Evolutionary conservation across 2,113 vertebrate genomes (phyloP).

Genomic region (Seriola quinqueradiata): DNA sequence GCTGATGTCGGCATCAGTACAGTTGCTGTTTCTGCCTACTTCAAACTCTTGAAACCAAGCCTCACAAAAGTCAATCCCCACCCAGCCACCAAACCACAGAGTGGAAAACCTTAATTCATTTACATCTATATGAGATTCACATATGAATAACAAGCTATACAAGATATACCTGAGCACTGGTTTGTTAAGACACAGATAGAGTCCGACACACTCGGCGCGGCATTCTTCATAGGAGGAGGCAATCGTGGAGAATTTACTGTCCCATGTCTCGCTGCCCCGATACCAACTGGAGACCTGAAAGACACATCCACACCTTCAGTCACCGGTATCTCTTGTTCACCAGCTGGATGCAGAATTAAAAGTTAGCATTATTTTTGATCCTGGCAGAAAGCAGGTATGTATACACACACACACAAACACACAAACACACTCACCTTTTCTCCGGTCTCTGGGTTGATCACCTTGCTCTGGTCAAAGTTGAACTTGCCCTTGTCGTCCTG

Average conservation of each 20-base stretch:
- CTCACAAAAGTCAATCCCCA: not conserved
- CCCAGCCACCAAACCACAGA: not conserved
- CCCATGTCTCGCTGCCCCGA: conserved; percentile 91
- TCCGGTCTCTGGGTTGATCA: conserved; percentile 90
- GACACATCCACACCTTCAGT: not conserved
- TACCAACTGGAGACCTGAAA: conserved; percentile 92
- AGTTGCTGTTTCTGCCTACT: not conserved
- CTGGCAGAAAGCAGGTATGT: not conserved
- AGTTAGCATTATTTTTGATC: not conserved
- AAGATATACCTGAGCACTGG: conserved; percentile 85
- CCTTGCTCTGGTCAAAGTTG: conserved; percentile 88
- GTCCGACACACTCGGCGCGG: conserved; percentile 92
- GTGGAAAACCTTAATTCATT: not conserved
- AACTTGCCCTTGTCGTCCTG: conserved; percentile 89
- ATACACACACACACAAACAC: conserved; percentile 41
- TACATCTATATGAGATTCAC: not conserved
- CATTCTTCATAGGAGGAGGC: conserved; percentile 94
- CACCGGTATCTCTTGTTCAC: not conserved
- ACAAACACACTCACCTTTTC: conserved; percentile 83
- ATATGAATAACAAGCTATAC: too few relatives aligned
- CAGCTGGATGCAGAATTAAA: not conserved
- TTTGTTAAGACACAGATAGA: conserved; percentile 91
- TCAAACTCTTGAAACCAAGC: not conserved
- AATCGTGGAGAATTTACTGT: conserved; percentile 93
- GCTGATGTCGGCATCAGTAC: not conserved